Evolutionary conservation across 2,888 invertebrate genomes (phyloP).

Genomic region (Stegana nigrithorax): DNA sequence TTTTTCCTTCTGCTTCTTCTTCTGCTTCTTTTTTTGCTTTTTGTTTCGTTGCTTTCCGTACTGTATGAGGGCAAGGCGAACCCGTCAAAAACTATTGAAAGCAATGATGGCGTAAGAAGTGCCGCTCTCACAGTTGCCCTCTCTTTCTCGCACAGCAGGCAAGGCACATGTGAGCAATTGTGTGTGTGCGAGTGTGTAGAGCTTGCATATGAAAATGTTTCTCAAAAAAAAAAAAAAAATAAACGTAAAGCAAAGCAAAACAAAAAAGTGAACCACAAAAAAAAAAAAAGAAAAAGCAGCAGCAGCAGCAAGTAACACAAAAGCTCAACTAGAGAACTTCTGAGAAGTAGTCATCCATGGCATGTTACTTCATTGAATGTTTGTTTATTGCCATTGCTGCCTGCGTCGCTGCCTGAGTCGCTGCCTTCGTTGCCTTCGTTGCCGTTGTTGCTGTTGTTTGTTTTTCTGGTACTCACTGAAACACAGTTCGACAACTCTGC

Average conservation of each 20-base stretch:
- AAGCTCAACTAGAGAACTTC: no score
- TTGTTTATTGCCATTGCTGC: slow-evolving; percentile 9
- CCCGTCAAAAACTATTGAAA: slow-evolving; percentile 20
- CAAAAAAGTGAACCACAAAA: neutral
- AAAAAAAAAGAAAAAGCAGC: neutral
- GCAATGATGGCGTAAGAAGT: slow-evolving; percentile 46
- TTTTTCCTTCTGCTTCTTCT: neutral
- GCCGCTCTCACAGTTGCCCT: slow-evolving; percentile 15
- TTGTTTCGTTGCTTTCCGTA: neutral
- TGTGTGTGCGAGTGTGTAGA: neutral
- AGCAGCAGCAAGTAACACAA: slow-evolving; percentile 8
- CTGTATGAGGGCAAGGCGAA: neutral
- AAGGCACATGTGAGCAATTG: neutral
- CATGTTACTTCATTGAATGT: slow-evolving; percentile 21
- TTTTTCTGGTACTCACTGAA: neutral
- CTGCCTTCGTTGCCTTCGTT: no score
- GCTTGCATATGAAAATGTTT: neutral
- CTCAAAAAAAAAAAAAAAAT: neutral
- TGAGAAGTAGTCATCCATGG: slow-evolving; percentile 7
- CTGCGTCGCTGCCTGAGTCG: no score
- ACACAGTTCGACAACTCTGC: neutral
- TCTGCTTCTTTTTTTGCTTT: neutral
- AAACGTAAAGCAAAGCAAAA: neutral
- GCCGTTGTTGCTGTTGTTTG: no score
- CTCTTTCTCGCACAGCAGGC: neutral